A percentile compares a stretch with the other conserved stretches of the same genome.
Evolutionary conservation across 2,888 invertebrate species (phyloP).

Genomic region (Pheosia tremula): DNA sequence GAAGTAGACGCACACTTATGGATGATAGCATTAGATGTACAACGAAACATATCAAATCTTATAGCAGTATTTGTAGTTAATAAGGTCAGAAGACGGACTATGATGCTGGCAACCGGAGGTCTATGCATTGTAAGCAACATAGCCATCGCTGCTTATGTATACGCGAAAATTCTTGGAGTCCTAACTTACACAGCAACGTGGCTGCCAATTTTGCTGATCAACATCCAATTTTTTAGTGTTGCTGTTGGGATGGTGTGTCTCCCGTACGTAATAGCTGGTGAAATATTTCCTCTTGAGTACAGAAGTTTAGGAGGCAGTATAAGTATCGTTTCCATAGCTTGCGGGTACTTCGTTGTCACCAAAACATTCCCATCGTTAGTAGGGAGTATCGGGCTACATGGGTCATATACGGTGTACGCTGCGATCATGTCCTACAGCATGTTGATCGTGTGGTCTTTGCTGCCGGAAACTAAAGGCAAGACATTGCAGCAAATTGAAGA

Average conservation of each 20-base stretch:
- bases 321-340: constrained; percentile 79
- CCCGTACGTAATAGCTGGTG: constrained; percentile 87
- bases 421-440: constrained; percentile 74
- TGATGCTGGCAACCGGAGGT: constrained; percentile 81
- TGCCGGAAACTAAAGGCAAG: constrained; percentile 87
- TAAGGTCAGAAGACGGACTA: constrained; percentile 80
- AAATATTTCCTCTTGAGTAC: constrained; percentile 84
- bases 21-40: constrained; percentile 85
- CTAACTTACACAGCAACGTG: constrained; percentile 55
- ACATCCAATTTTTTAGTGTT: constrained; percentile 79
- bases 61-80: constrained; percentile 83
- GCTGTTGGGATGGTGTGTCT: constrained; percentile 84
- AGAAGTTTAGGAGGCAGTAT: constrained; percentile 85
- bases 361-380: constrained; percentile 84
- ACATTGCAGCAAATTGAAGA: constrained; percentile 87
- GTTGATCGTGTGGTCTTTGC: constrained; percentile 73
- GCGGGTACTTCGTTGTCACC: constrained; percentile 83
- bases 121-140: constrained; percentile 82
- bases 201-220: constrained; percentile 69
- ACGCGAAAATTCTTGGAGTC: constrained; percentile 40
- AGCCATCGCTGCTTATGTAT: constrained; percentile 69
- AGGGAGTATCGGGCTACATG: constrained; percentile 70
- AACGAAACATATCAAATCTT: constrained; percentile 82
- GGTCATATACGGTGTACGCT: constrained; percentile 81
- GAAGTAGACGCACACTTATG: constrained; percentile 84